Evolutionary conservation across 1,140 invertebrate species (phyloP), one percentile per base, ranked within the genome.

Genomic region (Drosophila oshimai): DNA sequence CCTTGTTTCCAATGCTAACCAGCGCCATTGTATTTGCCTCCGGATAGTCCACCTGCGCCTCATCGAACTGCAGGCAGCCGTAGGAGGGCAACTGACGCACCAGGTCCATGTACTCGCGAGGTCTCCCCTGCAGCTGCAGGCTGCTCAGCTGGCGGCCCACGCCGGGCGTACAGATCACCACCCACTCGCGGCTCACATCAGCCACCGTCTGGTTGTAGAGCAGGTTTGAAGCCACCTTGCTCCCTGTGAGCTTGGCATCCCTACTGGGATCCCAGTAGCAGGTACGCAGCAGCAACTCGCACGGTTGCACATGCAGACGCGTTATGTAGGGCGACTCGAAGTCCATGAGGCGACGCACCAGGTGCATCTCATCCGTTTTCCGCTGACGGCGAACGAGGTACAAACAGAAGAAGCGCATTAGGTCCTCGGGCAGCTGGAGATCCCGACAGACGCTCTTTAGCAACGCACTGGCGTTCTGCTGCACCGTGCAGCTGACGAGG

Each of bases 251-350:
- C 83, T 97, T 94, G 41, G 95, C 91, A 92, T 99, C 98, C 92
- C 95, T 96, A 31, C 92, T 93, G 10, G 94, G 92, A 91, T 99
- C 96, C 98, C 98, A 99, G 89, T 96, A 98, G 92, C 96, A 95
- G 92, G 95, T 96, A 71, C 95, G 93, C 73, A 97, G 92, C 50
- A 96, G 93, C 91, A 97, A 93, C 91, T 94, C 94, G 91, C 94
- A 93, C 46, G 93, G 92, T 18, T 91, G 91, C 76, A 93, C 92
- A 81, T 93, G 92, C 12, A 90, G 74, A 92, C 97, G 94, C 49
- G 97, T 98, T 91, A 99, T 95, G 91, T 96, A 97, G 7, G 98
- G 98, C 60, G 97, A 98, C 93, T 99, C 98, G 94, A 98, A 99
- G 89, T 99, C 95, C 92, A 98, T 96, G 18, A 99, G 91, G 90